Conservation (phyloP, 2,888 invertebrate species). For the Lasioglossum villosulum region DNA sequence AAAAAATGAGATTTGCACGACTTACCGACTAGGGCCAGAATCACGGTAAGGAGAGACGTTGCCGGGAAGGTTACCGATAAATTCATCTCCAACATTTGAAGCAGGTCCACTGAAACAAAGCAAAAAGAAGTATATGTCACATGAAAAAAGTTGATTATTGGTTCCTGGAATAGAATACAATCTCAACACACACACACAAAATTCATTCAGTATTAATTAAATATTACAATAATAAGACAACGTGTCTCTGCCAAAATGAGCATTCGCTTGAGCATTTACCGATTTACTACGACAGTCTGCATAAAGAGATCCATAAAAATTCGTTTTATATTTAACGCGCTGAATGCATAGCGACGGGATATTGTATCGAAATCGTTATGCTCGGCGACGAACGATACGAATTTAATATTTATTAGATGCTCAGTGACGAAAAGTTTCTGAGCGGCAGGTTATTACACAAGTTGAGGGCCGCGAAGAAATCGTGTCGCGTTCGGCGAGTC, state of each 20-base stretch:
- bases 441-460: slow-evolving; percentile 69
- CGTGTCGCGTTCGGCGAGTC: slow-evolving; percentile 70
- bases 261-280: neutral
- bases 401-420: slow-evolving; percentile 73
- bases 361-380: slow-evolving; percentile 64
- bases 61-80: slow-evolving; percentile 97
- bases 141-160: slow-evolving; percentile 28
- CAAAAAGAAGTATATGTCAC: slow-evolving; percentile 61
- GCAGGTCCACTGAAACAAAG: slow-evolving; percentile 94
- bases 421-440: slow-evolving; percentile 60
- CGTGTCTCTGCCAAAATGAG: neutral
- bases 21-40: slow-evolving; percentile 99
- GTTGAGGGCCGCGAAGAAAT: slow-evolving; percentile 66
- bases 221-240: too few relatives aligned
- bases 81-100: slow-evolving; percentile 99
- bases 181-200: neutral
- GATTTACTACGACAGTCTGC: too few relatives aligned
- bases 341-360: slow-evolving; percentile 14
- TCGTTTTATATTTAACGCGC: slow-evolving; percentile 10
- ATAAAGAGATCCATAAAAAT: slow-evolving; percentile 22
- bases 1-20: slow-evolving; percentile 72
- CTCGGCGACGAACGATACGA: slow-evolving; percentile 52
- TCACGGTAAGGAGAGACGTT: slow-evolving; percentile 98
- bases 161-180: neutral
- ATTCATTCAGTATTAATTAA: neutral